A percentile compares a stretch with the other conserved stretches of the same genome.
These are phyloP conservation scores for Hedychridium roseum DNA, from an alignment of 2,888 invertebrate species.

Conservation along the genomic window DNA sequence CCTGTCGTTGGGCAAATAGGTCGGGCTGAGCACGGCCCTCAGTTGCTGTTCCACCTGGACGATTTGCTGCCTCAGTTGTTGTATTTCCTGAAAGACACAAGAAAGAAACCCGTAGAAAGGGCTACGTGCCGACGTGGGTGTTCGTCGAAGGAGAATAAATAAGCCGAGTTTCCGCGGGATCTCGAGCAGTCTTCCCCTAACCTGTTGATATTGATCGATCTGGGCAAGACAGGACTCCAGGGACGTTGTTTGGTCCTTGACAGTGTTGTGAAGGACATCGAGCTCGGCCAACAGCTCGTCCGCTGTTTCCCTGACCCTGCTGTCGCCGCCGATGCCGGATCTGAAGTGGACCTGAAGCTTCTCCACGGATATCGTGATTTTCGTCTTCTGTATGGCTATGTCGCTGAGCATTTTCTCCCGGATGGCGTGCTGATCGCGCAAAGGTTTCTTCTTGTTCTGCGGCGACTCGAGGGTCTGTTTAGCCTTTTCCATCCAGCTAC, in stretches of 20 bases:
- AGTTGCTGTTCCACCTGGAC: constrained; percentile 88
- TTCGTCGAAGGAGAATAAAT: not conserved
- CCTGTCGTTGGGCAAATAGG: constrained; percentile 82
- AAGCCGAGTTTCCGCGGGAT: not conserved
- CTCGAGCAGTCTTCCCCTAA: constrained; percentile 39
- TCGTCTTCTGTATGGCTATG: constrained; percentile 87
- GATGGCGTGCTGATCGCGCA: constrained; percentile 85
- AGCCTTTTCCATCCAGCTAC: constrained; percentile 89
- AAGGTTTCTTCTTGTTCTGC: constrained; percentile 85
- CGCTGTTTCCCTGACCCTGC: constrained; percentile 77
- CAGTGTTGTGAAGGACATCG: constrained; percentile 71
- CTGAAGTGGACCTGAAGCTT: constrained; percentile 93
- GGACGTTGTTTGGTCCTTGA: constrained; percentile 72
- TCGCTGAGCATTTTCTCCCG: constrained; percentile 89
- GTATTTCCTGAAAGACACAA: constrained; percentile 73
- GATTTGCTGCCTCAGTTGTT: constrained; percentile 82
- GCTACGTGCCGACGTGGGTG: not conserved
- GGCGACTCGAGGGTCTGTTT: constrained; percentile 78
- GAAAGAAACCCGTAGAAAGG: not conserved
- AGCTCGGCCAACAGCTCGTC: constrained; percentile 75
- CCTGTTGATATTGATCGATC: constrained; percentile 85
- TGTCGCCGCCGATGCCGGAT: constrained; percentile 82
- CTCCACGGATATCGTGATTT: constrained; percentile 87
- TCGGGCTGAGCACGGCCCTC: constrained; percentile 82
- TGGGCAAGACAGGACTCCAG: constrained; percentile 82